Base-by-base conservation (phyloP, 2,888 invertebrate genomes). In the Boloria selene region DNA sequence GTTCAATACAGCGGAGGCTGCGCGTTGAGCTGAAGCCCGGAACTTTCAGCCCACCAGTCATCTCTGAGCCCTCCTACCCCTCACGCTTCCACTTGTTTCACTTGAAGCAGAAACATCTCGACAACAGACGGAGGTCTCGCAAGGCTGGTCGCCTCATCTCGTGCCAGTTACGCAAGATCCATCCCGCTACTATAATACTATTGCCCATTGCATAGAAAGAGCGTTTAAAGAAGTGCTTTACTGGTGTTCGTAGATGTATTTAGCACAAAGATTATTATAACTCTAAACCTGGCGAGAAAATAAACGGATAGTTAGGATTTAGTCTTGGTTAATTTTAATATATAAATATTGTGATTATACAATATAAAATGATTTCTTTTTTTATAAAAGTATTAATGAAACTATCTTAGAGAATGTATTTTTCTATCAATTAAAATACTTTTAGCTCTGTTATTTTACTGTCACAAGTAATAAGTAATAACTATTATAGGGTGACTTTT, bases 1-100 rank as follows among this genome's bases (percentile, higher is more conserved):
- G 80, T 75, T 81, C 81, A 78, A 81, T 81, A 81, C 72, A 71
- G 74, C 79, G 80, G 81, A 81, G 80, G 80, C 80, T 81, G 81
- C 81, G 81, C 80, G 72, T 66, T 80, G 75, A 72, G 76, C 76
- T 70, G 73, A 68, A 67, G 74, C 79, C 78, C 77, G 78, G 78
- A 75, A 73, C 77, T 72, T 75, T 72, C 75, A 68, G 61, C 61
- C 66, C 73, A 67, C 87, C 82, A 82, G 70, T 73, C 64, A 75
- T 78, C 70, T 72, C 68, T 80, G 87, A 83, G 75, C 83, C 71
- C 61, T 70, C 70, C 77, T 73, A 74, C 77, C 61, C 67, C 55
- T 64, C 59, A 45, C 42, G 51, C 52, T 49, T 64, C 55, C 44
- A 65, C 66, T 56, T 59, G 56, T 60, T 61, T 55, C 49, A 44